Evolutionary conservation across 1,140 invertebrate species (phyloP).

Genomic region (Araneus ventricosus): DNA sequence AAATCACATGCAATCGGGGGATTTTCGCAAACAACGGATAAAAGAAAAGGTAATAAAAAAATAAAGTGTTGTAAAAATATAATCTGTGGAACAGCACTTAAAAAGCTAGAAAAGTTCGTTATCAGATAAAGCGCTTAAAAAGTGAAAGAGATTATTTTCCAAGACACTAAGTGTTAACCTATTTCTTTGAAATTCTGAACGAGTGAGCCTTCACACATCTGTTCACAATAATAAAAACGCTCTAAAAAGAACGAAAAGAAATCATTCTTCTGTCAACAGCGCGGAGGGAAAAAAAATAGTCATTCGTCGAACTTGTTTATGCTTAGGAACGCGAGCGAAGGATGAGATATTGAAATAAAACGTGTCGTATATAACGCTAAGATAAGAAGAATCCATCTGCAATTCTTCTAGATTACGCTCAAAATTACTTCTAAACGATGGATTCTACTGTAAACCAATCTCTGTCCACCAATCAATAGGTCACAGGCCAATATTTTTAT

Average conservation of each 20-base stretch:
- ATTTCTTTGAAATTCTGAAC: conserved; percentile 34
- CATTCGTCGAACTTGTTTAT: conserved; percentile 39
- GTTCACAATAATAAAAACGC: neutral
- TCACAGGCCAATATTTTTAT: neutral
- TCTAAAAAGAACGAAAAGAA: conserved; percentile 1
- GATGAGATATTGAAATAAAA: conserved; percentile 41
- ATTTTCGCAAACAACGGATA: neutral
- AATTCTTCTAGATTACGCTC: neutral
- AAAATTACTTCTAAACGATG: neutral
- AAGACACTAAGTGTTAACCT: conserved; percentile 5
- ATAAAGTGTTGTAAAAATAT: neutral
- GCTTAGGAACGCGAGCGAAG: neutral
- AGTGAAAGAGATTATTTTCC: neutral
- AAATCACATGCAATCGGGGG: neutral
- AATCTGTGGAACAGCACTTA: conserved; percentile 12
- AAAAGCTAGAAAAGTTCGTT: neutral
- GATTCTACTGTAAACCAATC: conserved; percentile 22
- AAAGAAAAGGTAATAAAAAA: too few relatives aligned
- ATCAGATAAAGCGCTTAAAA: conserved; percentile 12
- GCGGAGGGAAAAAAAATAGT: neutral
- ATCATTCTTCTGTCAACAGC: neutral
- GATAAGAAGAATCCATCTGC: conserved; percentile 1
- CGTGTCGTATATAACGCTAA: conserved; percentile 18
- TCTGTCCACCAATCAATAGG: conserved; percentile 15
- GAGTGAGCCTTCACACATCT: conserved; percentile 12